Evolutionary conservation across 2,797 vertebrate species (phyloP), one percentile per base, ranked within the genome.

Genomic region (Argentina silus): DNA sequence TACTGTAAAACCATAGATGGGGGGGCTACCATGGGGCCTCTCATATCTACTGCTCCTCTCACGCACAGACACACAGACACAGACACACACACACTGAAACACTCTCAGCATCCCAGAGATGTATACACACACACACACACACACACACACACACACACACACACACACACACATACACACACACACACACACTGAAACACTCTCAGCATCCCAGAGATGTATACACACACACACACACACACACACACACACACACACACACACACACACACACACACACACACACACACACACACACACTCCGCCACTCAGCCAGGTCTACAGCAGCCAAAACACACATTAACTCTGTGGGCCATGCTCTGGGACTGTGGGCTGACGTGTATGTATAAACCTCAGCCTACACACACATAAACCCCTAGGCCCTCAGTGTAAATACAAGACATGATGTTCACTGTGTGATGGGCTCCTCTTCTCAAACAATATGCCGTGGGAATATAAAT

Each of bases 241-340:
- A 65, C 47, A 51, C 65, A n/a, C 48, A 42, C 47, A 67, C 45
- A 53, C 21, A 53, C 65, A 67, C 45, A 36, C 23, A 55, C 65
- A 53, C 48, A 67, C 65, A 53, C 21, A n/a, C 55, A 21, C 23
- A 43, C 44, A 43, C 21, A 19, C 53, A 59, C 45, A 51, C 62
- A 50, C 19, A 19, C 70, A 64, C 36, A 15, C 53, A 48, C 36
- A 10, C 17, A 68, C 27, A 66, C 47, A 48, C 65, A 47, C 47
- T 69, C 17, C 55, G n/a, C 36, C 67, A 55, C 62, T 75, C 12
- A 77, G 70, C 69, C 42, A 50, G 67, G 73, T 78, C 71, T 77
- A 73, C 62, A 72, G 79, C 61, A 80, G 77, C 79, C 79, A 83
- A 82, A 85, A 73, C 70, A 83, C 75, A 82, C 67, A 80, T 76